A percentile compares a stretch with the other conserved stretches of the same genome.
phyloP scores from a whole-genome alignment of 2,888 invertebrate genomes.

The Xanthorhoe spadicearia region DNA sequence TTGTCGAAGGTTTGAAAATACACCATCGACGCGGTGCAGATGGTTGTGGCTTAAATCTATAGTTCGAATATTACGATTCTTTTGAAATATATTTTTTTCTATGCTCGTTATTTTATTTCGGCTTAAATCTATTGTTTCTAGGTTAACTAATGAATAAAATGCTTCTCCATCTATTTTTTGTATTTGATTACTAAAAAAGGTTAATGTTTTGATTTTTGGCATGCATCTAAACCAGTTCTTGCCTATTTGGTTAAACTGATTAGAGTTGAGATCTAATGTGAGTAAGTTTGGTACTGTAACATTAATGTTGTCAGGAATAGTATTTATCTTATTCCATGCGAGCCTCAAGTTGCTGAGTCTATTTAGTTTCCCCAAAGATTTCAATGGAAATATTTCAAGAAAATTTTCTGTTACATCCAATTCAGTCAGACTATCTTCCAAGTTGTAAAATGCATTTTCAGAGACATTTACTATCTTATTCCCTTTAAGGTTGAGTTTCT shows the following conservation, averaged over 20 bases:
- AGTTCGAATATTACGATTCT: conserved; percentile 90
- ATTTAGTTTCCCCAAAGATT: conserved; percentile 90
- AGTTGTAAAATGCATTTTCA: conserved; percentile 92
- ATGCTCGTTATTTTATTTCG: conserved; percentile 93
- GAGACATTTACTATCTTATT: conserved; percentile 93
- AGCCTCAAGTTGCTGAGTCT: conserved; percentile 89
- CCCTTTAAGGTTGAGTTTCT: conserved; percentile 92
- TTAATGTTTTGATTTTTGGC: conserved; percentile 91
- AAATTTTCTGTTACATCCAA: conserved; percentile 95
- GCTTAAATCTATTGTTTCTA: conserved; percentile 94
- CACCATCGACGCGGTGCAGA: conserved; percentile 92
- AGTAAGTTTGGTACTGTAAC: conserved; percentile 89
- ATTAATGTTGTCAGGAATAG: conserved; percentile 89
- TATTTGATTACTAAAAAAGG: conserved; percentile 93
- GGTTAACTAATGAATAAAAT: conserved; percentile 88
- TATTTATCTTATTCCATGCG: conserved; percentile 93
- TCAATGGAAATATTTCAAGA: conserved; percentile 92
- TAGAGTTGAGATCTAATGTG: conserved; percentile 93
- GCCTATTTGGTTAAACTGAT: conserved; percentile 91
- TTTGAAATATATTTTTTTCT: conserved; percentile 89
- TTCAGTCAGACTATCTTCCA: conserved; percentile 91
- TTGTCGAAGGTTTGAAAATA: conserved; percentile 91
- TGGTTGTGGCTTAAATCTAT: conserved; percentile 96
- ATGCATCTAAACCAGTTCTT: conserved; percentile 92
- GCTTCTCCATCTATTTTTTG: conserved; percentile 90